Percentiles rank a stretch among this genome's conserved stretches.
Evolutionary conservation across 2,797 vertebrate genomes (phyloP).

Genomic region (Poeciliopsis infans): DNA sequence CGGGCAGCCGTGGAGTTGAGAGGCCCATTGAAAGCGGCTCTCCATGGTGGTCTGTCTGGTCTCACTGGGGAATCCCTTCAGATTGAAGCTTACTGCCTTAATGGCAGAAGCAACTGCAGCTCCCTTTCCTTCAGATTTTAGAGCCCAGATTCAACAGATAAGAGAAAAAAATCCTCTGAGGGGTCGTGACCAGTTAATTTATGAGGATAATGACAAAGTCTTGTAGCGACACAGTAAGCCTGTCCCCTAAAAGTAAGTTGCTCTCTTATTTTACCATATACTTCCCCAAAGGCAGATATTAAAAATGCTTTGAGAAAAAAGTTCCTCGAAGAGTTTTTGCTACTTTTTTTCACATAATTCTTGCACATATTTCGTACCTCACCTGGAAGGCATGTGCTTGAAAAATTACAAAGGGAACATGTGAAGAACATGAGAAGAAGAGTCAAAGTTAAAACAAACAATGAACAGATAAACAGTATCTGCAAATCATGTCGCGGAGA

Average conservation of each 20-base stretch:
- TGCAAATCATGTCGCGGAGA: not conserved
- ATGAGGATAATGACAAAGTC: constrained; percentile 5
- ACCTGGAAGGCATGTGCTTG: not conserved
- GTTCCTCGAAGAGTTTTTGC: not conserved
- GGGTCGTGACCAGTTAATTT: constrained; percentile 6
- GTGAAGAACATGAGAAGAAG: not conserved
- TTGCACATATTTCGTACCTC: not conserved
- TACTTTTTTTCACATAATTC: not conserved
- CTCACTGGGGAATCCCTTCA: constrained; percentile 75
- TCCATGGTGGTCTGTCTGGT: constrained; percentile 80
- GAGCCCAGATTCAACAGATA: constrained; percentile 41
- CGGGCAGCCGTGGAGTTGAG: constrained; percentile 74
- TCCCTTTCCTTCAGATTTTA: constrained; percentile 17
- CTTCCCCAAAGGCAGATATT: not conserved
- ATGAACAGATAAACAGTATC: not conserved
- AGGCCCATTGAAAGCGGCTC: constrained; percentile 64
- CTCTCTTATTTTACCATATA: not conserved
- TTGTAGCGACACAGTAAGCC: not conserved
- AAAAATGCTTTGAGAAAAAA: not conserved
- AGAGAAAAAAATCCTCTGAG: constrained; percentile 23
- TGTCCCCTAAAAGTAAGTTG: too few species aligned
- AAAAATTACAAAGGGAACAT: not conserved
- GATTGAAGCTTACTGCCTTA: constrained; percentile 67
- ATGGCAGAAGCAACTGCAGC: constrained; percentile 68
- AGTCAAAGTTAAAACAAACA: not conserved